Evolutionary conservation across 2,797 vertebrate species (phyloP).

Genomic region (Aselliscus stoliczkanus): DNA sequence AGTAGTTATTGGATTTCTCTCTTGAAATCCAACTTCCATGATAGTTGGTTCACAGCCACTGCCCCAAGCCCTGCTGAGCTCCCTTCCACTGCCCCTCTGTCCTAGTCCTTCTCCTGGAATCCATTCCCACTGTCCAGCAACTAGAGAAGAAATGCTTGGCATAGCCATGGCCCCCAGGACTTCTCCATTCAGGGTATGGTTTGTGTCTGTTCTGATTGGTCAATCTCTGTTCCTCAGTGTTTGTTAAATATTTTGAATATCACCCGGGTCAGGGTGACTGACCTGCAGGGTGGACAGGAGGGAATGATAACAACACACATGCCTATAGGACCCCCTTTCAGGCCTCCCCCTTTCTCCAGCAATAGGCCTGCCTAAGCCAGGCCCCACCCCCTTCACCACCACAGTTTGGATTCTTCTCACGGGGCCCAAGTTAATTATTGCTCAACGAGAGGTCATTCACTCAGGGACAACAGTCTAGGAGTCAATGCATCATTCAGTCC

Average conservation of each 20-base stretch:
- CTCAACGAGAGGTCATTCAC: slow-evolving; percentile 52
- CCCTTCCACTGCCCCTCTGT: not conserved
- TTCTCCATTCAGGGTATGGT: not conserved
- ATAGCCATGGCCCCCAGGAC: not conserved
- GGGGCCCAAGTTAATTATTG: slow-evolving; percentile 65
- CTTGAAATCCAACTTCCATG: not conserved
- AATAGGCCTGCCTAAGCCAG: not conserved
- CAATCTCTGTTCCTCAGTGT: slow-evolving; percentile 5
- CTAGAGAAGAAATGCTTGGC: not conserved
- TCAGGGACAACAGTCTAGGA: slow-evolving; percentile 8
- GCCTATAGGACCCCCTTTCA: not conserved
- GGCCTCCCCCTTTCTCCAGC: not conserved
- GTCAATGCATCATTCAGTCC: not conserved
- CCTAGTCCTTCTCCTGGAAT: not conserved
- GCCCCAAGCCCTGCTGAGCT: not conserved
- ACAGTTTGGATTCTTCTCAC: slow-evolving; percentile 51
- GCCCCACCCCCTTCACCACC: not conserved
- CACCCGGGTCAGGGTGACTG: slow-evolving; percentile 47
- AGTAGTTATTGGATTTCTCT: not conserved
- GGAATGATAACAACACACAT: slow-evolving; percentile 18
- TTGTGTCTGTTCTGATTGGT: not conserved
- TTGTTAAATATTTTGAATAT: slow-evolving; percentile 45
- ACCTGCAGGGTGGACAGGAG: slow-evolving; percentile 38
- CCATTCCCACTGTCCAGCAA: not conserved
- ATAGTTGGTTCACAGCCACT: not conserved